Conservation (phyloP, 2,888 invertebrate genomes). For the Andrena marginata region DNA sequence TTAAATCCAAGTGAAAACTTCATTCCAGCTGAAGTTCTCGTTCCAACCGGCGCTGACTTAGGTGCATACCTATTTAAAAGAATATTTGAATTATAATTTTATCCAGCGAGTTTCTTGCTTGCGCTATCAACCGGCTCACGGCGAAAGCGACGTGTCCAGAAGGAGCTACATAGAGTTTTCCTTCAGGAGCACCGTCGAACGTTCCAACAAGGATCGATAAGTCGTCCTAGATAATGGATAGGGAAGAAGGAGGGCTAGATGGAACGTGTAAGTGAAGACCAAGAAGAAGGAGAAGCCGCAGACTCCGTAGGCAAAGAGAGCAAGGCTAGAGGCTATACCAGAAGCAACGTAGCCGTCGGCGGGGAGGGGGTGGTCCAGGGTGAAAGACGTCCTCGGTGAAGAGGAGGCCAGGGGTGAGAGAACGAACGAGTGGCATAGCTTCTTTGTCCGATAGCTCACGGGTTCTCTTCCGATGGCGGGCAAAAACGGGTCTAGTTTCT, state of each 20-base stretch:
- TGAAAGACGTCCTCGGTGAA: slow-evolving; percentile 56
- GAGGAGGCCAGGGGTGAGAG: slow-evolving; percentile 38
- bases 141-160: not conserved
- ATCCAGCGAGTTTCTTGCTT: too few species aligned
- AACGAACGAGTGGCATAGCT: slow-evolving; percentile 72
- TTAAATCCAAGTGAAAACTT: too few species aligned
- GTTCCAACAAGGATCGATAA: slow-evolving; percentile 43
- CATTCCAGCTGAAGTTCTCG: too few species aligned
- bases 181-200: slow-evolving; percentile 14
- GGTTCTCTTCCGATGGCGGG: slow-evolving; percentile 74
- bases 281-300: not conserved
- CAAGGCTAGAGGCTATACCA: not conserved
- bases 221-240: slow-evolving; percentile 34
- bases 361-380: slow-evolving; percentile 39
- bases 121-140: not conserved
- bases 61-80: too few species aligned
- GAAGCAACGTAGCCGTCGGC: slow-evolving; percentile 1
- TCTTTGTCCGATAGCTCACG: slow-evolving; percentile 82
- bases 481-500: slow-evolving; percentile 85
- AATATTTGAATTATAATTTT: too few species aligned
- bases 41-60: too few species aligned
- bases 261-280: not conserved
- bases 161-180: slow-evolving; percentile 17
- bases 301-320: slow-evolving; percentile 14
- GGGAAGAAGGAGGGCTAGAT: not conserved